phyloP scores from a whole-genome alignment of 2,113 vertebrate genomes.

The Fregata magnificens region DNA sequence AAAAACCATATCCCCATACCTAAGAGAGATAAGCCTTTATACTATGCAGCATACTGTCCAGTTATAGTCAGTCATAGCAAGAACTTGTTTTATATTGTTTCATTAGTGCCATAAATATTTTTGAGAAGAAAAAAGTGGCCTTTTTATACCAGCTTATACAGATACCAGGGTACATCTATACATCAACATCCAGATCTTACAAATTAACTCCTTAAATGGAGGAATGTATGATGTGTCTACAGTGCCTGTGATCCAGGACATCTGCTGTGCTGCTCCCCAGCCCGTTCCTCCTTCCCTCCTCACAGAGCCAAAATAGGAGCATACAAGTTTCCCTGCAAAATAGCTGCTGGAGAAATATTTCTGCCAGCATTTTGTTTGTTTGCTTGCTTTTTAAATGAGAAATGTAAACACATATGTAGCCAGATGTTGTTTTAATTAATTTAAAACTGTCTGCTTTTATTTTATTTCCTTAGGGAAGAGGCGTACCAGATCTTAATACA shows the following conservation, averaged over 20 bases:
- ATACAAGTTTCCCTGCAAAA: neutral
- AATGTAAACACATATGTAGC: neutral
- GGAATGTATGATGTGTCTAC: neutral
- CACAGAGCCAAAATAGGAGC: neutral
- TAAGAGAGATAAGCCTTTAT: neutral
- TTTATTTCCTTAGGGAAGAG: slow-evolving; percentile 86
- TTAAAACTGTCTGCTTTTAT: neutral
- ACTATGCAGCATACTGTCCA: neutral
- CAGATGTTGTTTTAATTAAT: neutral
- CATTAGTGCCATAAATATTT: neutral
- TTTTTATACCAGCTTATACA: neutral
- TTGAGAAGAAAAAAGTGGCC: neutral
- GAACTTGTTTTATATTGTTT: neutral
- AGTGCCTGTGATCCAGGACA: neutral
- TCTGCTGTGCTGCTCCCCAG: neutral
- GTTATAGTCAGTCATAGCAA: neutral
- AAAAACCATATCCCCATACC: neutral
- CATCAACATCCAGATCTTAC: neutral
- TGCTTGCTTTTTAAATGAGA: neutral
- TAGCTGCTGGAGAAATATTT: neutral
- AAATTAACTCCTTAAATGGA: neutral
- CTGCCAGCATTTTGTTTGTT: neutral
- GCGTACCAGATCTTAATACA: slow-evolving; percentile 93
- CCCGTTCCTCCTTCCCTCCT: neutral
- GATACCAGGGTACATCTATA: neutral